A percentile compares a stretch with the other conserved stretches of the same genome.
phyloP scores from a whole-genome alignment of 1,140 invertebrate species.

The Nephila pilipes region DNA sequence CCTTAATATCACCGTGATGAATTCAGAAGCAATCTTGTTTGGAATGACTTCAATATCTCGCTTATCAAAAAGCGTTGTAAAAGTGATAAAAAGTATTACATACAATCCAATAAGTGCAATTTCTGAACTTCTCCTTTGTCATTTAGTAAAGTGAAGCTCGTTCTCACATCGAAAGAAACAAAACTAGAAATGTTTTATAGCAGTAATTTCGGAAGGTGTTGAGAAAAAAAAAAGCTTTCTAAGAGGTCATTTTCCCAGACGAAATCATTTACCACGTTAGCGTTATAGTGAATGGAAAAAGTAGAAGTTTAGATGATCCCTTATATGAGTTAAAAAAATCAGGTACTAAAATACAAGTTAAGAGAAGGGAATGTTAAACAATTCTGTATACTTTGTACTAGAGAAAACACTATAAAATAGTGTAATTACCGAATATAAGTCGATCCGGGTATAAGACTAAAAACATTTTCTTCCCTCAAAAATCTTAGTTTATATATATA shows the following conservation, averaged over 20 bases:
- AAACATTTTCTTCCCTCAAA: too few relatives aligned
- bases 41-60: slow-evolving; percentile 53
- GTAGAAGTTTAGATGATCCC: too few relatives aligned
- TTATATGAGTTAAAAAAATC: too few relatives aligned
- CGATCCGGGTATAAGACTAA: too few relatives aligned
- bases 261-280: neutral
- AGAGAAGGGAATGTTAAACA: too few relatives aligned
- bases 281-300: neutral
- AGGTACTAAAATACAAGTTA: too few relatives aligned
- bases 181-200: slow-evolving; percentile 41
- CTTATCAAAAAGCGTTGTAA: slow-evolving; percentile 44
- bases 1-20: slow-evolving; percentile 55
- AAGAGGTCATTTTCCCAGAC: neutral
- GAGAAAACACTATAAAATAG: too few relatives aligned
- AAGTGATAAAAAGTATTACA: slow-evolving; percentile 62
- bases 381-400: too few relatives aligned
- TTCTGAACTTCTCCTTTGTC: slow-evolving; percentile 42
- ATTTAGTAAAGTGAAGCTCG: slow-evolving; percentile 45
- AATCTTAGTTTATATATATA: too few relatives aligned
- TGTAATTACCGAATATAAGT: too few relatives aligned
- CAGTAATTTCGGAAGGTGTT: neutral
- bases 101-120: slow-evolving; percentile 57
- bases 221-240: neutral
- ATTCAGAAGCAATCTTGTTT: slow-evolving; percentile 22
- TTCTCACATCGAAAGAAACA: neutral